Evolutionary conservation across 2,888 invertebrate genomes (phyloP), one percentile per base, ranked within the genome.

Genomic region (Pammene aurita): DNA sequence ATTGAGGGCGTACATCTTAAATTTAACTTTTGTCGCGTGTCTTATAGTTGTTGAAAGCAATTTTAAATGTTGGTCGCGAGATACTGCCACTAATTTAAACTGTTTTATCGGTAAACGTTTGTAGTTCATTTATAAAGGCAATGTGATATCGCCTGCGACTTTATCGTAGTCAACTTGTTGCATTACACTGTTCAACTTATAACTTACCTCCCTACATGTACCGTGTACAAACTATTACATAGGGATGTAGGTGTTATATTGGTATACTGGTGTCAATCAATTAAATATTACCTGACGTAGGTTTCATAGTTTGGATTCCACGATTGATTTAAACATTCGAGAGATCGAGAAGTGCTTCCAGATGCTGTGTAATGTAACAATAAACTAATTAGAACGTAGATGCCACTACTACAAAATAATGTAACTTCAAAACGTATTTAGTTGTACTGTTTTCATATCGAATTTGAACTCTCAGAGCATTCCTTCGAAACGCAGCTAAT

Each of bases 201-300:
- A 35, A 35, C 18, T 6, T 26, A 26, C 26, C 26, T 26, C 26
- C 50, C 42, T 46, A 34, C 44, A 7, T 50, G 57, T 56, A 18
- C 48, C 14, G 35, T 52, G 57, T 57, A 52, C 35, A 56, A 62
- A 48, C 16, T 50, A 4, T 50, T 18, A 9, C 61, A 42, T 73
- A 71, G 74, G 70, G 73, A 71, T 78, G 80, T 86, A 86, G 85
- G 84, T 87, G 87, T 84, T 86, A 84, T 85, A 85, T 86, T 85
- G 80, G 86, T 78, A 76, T 72, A 72, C 72, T 63, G 58, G 73
- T 67, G 56, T 67, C 54, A 67, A 70, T 55, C 52, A 64, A 56
- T 64, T 50, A 35, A 54, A 50, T 63, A 56, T 63, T 48, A 62
- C 38, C 56, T 35, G 50, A 42, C 18, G 66, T 72, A 64, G 57